Evolutionary conservation across 2,888 invertebrate species (phyloP).

Genomic region (Sturmia bella): DNA sequence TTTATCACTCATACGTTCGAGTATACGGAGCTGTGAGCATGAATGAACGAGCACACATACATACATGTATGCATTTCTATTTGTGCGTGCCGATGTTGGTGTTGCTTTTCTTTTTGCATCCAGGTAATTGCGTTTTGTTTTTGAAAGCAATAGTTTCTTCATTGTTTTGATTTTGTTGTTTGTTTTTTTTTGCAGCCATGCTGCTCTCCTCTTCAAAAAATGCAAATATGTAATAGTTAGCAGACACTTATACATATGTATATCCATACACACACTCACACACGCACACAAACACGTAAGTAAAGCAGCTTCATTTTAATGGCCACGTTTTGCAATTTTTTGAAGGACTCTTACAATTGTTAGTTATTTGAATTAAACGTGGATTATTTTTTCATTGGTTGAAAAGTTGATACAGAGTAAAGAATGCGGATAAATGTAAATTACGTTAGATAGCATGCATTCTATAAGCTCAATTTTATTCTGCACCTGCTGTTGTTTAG

Average conservation of each 20-base stretch:
- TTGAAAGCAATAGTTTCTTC: constrained; percentile 17
- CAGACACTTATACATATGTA: background rate
- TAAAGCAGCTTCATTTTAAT: constrained; percentile 53
- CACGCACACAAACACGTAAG: background rate
- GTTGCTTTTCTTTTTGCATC: constrained; percentile 24
- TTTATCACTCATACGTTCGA: constrained; percentile 37
- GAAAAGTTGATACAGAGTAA: constrained; percentile 9
- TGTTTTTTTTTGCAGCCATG: background rate
- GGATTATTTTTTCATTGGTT: background rate
- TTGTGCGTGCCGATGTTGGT: background rate
- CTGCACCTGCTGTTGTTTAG: constrained; percentile 15
- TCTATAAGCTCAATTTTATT: too few relatives aligned
- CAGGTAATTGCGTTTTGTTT: constrained; percentile 43
- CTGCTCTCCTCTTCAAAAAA: constrained; percentile 8
- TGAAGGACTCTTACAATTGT: constrained; percentile 58
- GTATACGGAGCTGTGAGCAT: background rate
- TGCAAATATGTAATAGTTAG: constrained; percentile 8
- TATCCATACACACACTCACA: background rate
- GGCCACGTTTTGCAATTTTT: constrained; percentile 44
- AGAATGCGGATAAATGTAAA: constrained; percentile 38
- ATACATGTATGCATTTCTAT: background rate
- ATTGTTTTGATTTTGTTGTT: too few relatives aligned
- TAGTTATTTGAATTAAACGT: constrained; percentile 36
- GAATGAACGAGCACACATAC: background rate
- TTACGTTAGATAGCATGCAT: background rate